These are phyloP conservation scores for Pocillopora meandrina DNA, from an alignment of 92 coral and sea anemone genomes.

Conservation along the genomic window DNA sequence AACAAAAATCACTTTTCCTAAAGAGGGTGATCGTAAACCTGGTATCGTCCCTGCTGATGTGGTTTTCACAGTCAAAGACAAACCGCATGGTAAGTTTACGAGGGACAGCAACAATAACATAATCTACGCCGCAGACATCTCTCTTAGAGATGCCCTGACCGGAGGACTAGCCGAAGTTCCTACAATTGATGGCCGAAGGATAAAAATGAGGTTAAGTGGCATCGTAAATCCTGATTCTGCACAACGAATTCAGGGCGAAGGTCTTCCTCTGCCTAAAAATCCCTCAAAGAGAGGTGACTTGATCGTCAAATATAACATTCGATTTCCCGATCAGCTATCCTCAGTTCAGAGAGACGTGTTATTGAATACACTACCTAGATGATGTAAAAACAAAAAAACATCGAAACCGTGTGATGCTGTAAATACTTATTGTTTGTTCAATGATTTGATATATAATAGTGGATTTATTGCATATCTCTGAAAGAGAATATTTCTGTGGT, in stretches of 20 bases:
- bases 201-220: slow-evolving; percentile 54
- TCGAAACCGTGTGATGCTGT: too few species aligned
- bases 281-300: slow-evolving; percentile 71
- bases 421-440: too few species aligned
- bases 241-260: slow-evolving; percentile 73
- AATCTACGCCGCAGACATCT: slow-evolving; percentile 73
- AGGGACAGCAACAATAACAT: slow-evolving; percentile 87
- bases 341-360: slow-evolving; percentile 67
- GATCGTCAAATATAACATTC: slow-evolving; percentile 80
- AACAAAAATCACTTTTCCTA: slow-evolving; percentile 76
- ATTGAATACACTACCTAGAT: slow-evolving; percentile 59
- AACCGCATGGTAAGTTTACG: slow-evolving; percentile 68
- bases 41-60: slow-evolving; percentile 93
- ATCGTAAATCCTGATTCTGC: slow-evolving; percentile 76
- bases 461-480: too few species aligned
- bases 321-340: slow-evolving; percentile 70
- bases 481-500: too few species aligned
- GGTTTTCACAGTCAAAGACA: slow-evolving; percentile 82
- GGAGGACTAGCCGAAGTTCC: slow-evolving; percentile 73
- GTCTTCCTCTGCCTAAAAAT: slow-evolving; percentile 90
- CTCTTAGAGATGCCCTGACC: slow-evolving; percentile 84
- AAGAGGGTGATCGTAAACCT: slow-evolving; percentile 87
- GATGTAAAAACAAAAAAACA: background rate
- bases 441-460: too few species aligned
- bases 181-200: slow-evolving; percentile 63